phyloP scores from a whole-genome alignment of 2,888 invertebrate genomes.

The Scaptomyza caliginosa region DNA sequence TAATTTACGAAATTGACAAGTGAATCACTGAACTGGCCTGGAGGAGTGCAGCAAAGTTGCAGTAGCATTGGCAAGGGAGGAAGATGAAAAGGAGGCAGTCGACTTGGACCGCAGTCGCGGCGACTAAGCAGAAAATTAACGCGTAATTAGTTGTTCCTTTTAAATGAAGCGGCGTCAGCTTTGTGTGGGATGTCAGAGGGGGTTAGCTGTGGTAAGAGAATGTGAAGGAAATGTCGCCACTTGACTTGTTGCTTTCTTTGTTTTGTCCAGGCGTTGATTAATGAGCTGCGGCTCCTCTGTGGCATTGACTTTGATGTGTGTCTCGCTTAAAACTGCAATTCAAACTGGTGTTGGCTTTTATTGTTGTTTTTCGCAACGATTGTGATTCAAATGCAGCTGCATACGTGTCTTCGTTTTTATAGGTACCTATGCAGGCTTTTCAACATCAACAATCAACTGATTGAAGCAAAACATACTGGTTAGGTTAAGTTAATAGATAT shows the following conservation, averaged over 20 bases:
- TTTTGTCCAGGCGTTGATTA: conserved; percentile 64
- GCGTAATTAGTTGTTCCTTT: conserved; percentile 77
- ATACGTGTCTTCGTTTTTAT: conserved; percentile 13
- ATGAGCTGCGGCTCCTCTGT: conserved; percentile 58
- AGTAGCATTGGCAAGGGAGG: background rate
- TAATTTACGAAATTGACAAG: conserved; percentile 77
- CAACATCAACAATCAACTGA: conserved; percentile 53
- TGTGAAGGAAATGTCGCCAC: conserved; percentile 70
- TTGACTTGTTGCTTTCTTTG: conserved; percentile 68
- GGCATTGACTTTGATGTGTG: conserved; percentile 60
- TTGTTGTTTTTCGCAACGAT: conserved; percentile 19
- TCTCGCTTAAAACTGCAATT: conserved; percentile 31
- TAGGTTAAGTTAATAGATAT: background rate
- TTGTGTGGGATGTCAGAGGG: background rate
- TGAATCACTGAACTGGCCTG: conserved; percentile 59
- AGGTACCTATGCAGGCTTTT: conserved; percentile 39
- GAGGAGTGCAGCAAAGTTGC: conserved; percentile 15
- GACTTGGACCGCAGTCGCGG: background rate
- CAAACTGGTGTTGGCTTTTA: conserved; percentile 9
- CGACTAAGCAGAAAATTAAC: conserved; percentile 70
- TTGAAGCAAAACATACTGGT: conserved; percentile 30
- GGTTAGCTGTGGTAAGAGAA: background rate
- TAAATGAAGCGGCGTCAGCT: conserved; percentile 66
- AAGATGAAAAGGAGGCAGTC: background rate
- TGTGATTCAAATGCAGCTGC: conserved; percentile 40